These are phyloP conservation scores for Pomacea canaliculata DNA, from an alignment of 2,888 invertebrate genomes.

Conservation along the genomic window DNA sequence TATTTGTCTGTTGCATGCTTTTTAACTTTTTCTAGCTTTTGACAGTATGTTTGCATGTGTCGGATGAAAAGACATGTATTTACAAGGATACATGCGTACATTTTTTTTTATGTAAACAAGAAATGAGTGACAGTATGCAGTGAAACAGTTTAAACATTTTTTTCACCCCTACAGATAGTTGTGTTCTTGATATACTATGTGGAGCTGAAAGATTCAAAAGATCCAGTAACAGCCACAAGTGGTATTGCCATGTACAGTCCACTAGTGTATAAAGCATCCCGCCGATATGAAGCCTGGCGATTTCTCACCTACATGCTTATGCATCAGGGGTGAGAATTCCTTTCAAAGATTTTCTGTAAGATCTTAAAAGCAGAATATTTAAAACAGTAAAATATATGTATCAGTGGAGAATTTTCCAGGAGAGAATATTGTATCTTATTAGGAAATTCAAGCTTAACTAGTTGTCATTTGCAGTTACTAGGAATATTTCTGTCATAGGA, in stretches of 20 bases:
- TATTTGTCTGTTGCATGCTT: not conserved
- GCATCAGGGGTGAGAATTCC: conserved; percentile 80
- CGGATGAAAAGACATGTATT: not conserved
- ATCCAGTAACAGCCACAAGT: conserved; percentile 70
- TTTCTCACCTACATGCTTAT: conserved; percentile 96
- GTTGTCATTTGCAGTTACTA: too few species aligned
- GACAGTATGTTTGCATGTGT: not conserved
- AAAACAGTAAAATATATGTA: too few species aligned
- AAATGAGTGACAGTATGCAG: too few species aligned
- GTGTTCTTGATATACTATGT: conserved; percentile 74
- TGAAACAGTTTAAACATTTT: not conserved
- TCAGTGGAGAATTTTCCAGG: not conserved
- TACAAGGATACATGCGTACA: too few species aligned
- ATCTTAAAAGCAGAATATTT: too few species aligned
- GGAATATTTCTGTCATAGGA: too few species aligned
- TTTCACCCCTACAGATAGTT: conserved; percentile 67
- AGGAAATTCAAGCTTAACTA: not conserved
- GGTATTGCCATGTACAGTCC: conserved; percentile 85
- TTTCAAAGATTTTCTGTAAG: too few species aligned
- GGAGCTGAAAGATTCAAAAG: conserved; percentile 56
- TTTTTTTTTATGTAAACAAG: too few species aligned
- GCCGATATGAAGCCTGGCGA: conserved; percentile 90
- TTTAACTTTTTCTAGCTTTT: not conserved
- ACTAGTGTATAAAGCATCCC: conserved; percentile 89
- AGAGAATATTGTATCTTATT: not conserved